Percentiles rank a stretch among this genome's conserved stretches.
Evolutionary conservation across 1,140 invertebrate species (phyloP).

Genomic region (Ganaspis sp.): DNA sequence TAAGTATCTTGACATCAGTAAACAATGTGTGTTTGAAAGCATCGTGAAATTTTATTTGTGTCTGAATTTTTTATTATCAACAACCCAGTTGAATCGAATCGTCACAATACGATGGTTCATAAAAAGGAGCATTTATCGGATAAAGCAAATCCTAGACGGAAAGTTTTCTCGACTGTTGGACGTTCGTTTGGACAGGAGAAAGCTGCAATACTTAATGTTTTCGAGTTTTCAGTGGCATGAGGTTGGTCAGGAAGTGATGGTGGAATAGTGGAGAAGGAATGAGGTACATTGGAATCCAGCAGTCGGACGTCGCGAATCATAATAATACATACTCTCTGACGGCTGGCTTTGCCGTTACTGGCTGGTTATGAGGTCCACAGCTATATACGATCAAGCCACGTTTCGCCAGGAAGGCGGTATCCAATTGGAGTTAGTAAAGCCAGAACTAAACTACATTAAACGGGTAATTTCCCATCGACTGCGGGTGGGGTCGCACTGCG

Average conservation of each 20-base stretch:
- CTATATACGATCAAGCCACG: constrained; percentile 30
- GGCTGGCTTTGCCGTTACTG: constrained; percentile 46
- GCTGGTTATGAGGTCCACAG: constrained; percentile 45
- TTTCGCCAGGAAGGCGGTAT: constrained; percentile 34
- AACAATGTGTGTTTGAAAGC: constrained; percentile 13
- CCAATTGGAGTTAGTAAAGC: constrained; percentile 57
- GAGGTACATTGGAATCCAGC: constrained; percentile 33
- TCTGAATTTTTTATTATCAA: background rate
- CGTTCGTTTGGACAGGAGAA: background rate
- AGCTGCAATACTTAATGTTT: constrained; percentile 30
- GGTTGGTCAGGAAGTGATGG: background rate
- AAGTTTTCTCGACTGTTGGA: constrained; percentile 8
- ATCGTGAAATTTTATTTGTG: constrained; percentile 8
- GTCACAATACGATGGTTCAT: constrained; percentile 1
- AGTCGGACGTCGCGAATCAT: constrained; percentile 48
- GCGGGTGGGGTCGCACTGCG: constrained; percentile 41
- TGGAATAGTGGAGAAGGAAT: constrained; percentile 32
- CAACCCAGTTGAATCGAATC: background rate
- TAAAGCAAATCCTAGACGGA: background rate
- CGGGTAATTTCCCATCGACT: constrained; percentile 59
- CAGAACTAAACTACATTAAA: constrained; percentile 62
- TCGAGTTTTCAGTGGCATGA: background rate
- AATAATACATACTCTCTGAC: constrained; percentile 53
- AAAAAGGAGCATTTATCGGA: constrained; percentile 25
- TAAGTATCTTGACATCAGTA: background rate